Evolutionary conservation across 1,140 invertebrate species (phyloP).

Genomic region (Oreohelix idahoensis): DNA sequence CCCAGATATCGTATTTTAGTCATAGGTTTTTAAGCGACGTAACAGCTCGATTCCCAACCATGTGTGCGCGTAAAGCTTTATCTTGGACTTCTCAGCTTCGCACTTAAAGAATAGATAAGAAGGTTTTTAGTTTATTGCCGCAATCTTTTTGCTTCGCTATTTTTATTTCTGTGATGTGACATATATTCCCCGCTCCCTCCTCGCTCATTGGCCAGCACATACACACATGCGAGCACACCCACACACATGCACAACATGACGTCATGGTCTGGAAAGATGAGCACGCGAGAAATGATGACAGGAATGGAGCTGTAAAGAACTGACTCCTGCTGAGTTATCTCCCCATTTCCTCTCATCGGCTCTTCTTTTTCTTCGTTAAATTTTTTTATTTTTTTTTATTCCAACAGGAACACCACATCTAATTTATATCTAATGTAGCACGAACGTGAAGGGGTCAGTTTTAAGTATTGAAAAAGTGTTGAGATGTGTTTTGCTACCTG

Average conservation of each 20-base stretch:
- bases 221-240: background rate
- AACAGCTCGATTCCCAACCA: background rate
- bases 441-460: too few relatives aligned
- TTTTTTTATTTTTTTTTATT: too few relatives aligned
- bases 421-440: too few relatives aligned
- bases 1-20: too few relatives aligned
- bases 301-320: background rate
- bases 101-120: background rate
- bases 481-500: too few relatives aligned
- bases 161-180: conserved; percentile 5
- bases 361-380: background rate
- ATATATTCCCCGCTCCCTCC: background rate
- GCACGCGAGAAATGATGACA: background rate
- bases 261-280: background rate
- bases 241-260: background rate
- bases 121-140: background rate
- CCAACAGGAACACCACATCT: too few relatives aligned
- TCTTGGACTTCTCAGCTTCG: background rate
- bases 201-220: background rate
- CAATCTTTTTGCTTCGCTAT: background rate
- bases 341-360: background rate
- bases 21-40: too few relatives aligned
- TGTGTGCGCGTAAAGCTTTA: background rate
- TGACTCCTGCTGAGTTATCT: background rate
- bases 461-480: too few relatives aligned